A percentile compares a stretch with the other conserved stretches of the same genome.
These are phyloP conservation scores for Marronus borbonicus DNA, from an alignment of 2,888 invertebrate genomes.

Conservation along the genomic window DNA sequence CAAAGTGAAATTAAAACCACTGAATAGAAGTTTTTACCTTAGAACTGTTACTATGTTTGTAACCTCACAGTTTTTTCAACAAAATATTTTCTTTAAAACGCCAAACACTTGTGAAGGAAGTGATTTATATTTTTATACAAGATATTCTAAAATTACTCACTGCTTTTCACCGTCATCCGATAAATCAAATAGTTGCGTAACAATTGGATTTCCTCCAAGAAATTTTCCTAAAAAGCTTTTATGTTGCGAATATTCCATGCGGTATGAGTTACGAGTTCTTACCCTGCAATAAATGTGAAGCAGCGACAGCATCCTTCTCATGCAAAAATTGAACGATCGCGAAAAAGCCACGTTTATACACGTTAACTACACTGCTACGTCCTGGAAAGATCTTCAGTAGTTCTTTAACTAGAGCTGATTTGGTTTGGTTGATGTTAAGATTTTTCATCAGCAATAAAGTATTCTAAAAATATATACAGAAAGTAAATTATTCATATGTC, in stretches of 20 bases:
- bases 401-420: slow-evolving; percentile 14
- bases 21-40: not conserved
- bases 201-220: slow-evolving; percentile 1
- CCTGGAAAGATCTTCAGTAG: not conserved
- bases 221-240: not conserved
- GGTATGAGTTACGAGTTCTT: not conserved
- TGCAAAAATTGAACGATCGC: slow-evolving; percentile 19
- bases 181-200: not conserved
- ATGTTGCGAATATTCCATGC: not conserved
- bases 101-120: no score
- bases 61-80: no score
- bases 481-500: not conserved
- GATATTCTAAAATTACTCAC: slow-evolving; percentile 4
- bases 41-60: no score
- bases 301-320: not conserved
- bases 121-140: no score
- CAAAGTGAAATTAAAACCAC: no score
- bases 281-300: slow-evolving; percentile 1
- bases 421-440: not conserved
- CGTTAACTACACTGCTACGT: not conserved
- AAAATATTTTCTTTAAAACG: no score
- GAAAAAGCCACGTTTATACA: slow-evolving; percentile 14
- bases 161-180: slow-evolving; percentile 31
- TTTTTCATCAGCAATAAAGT: slow-evolving; percentile 26
- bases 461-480: slow-evolving; percentile 15